Evolutionary conservation across 92 coral and sea anemone genomes (phyloP).

Genomic region (Siderastrea radians): DNA sequence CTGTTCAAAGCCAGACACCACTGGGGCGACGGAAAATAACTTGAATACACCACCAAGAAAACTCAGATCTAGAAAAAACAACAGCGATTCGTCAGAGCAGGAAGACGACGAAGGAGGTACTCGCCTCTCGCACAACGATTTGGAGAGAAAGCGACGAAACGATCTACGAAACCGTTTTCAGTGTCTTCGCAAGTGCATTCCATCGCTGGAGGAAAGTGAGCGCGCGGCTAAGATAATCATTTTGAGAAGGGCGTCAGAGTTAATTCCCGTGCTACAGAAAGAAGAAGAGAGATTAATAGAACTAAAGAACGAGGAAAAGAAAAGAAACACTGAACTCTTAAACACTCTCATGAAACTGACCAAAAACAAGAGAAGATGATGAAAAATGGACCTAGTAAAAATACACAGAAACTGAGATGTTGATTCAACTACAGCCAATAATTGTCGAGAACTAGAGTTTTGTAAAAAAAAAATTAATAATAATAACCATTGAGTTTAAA

Average conservation of each 20-base stretch:
- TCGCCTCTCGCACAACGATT: conserved; percentile 83
- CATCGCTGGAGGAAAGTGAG: conserved; percentile 65
- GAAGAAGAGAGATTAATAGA: conserved; percentile 69
- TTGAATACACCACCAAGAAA: conserved; percentile 24
- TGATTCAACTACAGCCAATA: too few species aligned
- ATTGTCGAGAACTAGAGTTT: too few species aligned
- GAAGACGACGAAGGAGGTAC: conserved; percentile 67
- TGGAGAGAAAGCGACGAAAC: conserved; percentile 84
- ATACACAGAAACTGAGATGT: not conserved
- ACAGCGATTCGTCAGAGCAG: conserved; percentile 45
- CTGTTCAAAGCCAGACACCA: conserved; percentile 10
- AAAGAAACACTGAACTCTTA: conserved; percentile 67
- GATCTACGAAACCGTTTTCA: conserved; percentile 84
- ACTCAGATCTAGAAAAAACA: conserved; percentile 21
- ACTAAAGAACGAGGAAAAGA: conserved; percentile 67
- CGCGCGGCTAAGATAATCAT: conserved; percentile 87
- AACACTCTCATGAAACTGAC: conserved; percentile 70
- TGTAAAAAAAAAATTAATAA: too few species aligned
- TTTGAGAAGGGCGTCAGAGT: conserved; percentile 73
- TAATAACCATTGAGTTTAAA: not conserved
- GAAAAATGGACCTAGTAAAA: not conserved
- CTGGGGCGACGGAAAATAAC: not conserved
- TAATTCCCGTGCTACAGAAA: conserved; percentile 59
- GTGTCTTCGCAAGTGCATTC: conserved; percentile 73
- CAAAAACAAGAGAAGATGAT: conserved; percentile 38